phyloP scores from a whole-genome alignment of 1,140 invertebrate species.

The Psilanteris sp. region DNA sequence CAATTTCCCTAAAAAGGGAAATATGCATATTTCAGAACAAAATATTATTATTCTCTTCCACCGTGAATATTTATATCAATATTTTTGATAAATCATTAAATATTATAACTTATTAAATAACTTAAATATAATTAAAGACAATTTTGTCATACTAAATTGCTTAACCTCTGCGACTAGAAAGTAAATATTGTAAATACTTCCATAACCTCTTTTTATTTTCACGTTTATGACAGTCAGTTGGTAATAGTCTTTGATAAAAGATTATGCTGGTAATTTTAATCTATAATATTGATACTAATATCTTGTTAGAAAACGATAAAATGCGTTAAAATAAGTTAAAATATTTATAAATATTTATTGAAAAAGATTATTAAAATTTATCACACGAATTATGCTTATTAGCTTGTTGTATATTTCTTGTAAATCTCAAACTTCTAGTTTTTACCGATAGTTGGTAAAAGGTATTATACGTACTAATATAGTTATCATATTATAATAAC shows the following conservation, averaged over 20 bases:
- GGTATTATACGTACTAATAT: too few relatives aligned
- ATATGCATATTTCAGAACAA: constrained; percentile 20
- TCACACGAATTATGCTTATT: too few relatives aligned
- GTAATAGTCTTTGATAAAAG: neutral
- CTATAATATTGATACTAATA: too few relatives aligned
- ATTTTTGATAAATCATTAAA: neutral
- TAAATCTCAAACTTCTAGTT: too few relatives aligned
- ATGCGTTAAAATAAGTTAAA: too few relatives aligned
- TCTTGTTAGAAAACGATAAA: too few relatives aligned
- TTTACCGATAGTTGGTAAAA: too few relatives aligned
- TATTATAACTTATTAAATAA: constrained; percentile 4
- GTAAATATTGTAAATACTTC: constrained; percentile 33
- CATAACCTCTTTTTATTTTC: constrained; percentile 11
- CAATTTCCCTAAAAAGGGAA: constrained; percentile 3
- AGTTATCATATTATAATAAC: too few relatives aligned
- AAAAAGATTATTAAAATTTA: too few relatives aligned
- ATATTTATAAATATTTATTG: too few relatives aligned
- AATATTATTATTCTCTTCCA: constrained; percentile 9
- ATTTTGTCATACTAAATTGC: constrained; percentile 20
- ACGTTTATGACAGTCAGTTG: constrained; percentile 2
- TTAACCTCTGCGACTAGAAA: constrained; percentile 30
- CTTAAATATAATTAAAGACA: constrained; percentile 1
- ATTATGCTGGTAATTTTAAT: too few relatives aligned
- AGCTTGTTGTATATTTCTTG: too few relatives aligned
- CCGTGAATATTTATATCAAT: constrained; percentile 1